These are phyloP conservation scores for Phyllostomus discolor DNA, from an alignment of 2,113 vertebrate genomes.

Conservation along the genomic window DNA sequence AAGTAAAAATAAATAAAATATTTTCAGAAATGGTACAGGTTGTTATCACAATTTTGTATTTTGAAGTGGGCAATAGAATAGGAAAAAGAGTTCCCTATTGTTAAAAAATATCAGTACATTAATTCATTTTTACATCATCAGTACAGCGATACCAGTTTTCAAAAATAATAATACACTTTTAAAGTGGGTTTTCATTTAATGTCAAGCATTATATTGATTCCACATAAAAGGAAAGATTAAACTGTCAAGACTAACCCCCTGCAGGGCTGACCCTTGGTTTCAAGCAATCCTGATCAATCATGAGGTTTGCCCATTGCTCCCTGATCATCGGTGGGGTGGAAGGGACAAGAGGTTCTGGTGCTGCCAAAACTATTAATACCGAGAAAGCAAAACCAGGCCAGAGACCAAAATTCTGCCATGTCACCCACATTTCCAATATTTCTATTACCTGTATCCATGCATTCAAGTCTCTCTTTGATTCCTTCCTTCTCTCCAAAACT, in stretches of 20 bases:
- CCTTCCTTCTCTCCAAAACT: not conserved
- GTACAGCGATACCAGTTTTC: not conserved
- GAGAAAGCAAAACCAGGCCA: not conserved
- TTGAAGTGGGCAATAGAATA: not conserved
- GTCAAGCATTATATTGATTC: not conserved
- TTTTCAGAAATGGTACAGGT: not conserved
- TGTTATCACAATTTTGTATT: not conserved
- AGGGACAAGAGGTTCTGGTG: not conserved
- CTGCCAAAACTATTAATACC: not conserved
- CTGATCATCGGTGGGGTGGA: not conserved
- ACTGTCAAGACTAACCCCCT: not conserved
- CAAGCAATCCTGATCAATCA: not conserved
- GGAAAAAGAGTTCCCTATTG: not conserved
- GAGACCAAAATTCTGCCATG: not conserved
- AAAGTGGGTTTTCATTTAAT: not conserved
- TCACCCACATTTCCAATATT: not conserved
- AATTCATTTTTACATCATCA: not conserved
- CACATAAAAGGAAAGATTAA: not conserved
- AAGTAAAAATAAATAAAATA: not conserved
- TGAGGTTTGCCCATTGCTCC: not conserved
- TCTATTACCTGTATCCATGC: not conserved
- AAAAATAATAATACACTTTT: not conserved
- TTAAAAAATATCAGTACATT: not conserved
- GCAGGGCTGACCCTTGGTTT: not conserved
- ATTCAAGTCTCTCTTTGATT: not conserved